These are phyloP conservation scores for Larimichthys crocea DNA, from an alignment of 2,113 vertebrate species.

Conservation along the genomic window DNA sequence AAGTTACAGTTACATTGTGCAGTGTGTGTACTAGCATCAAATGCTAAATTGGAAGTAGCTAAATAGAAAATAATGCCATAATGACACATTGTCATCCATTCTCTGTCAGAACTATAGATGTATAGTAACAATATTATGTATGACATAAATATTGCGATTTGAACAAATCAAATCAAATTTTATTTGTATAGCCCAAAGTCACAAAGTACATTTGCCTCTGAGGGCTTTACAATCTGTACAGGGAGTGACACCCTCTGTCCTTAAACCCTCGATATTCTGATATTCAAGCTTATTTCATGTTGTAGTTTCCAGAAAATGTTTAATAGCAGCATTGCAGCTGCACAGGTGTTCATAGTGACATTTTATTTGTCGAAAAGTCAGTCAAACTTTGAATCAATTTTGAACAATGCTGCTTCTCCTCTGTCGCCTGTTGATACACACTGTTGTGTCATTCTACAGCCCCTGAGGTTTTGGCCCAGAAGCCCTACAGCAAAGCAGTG, in stretches of 20 bases:
- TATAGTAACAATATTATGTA: background rate
- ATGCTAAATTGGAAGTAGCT: too few relatives aligned
- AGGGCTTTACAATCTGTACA: too few relatives aligned
- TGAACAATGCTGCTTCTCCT: background rate
- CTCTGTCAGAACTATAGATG: background rate
- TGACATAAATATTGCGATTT: background rate
- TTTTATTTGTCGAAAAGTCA: background rate
- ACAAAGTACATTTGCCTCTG: too few relatives aligned
- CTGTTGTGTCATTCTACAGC: conserved; percentile 80
- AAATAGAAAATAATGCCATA: background rate
- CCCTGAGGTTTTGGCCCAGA: conserved; percentile 93
- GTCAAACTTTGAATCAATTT: background rate
- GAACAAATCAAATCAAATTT: too few relatives aligned
- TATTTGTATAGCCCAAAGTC: too few relatives aligned
- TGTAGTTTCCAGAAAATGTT: background rate
- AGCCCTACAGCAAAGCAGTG: conserved; percentile 95
- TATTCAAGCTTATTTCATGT: background rate
- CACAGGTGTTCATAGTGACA: background rate
- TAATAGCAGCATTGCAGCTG: background rate
- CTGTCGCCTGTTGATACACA: background rate
- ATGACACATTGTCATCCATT: background rate
- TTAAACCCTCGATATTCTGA: background rate
- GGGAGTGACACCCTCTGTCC: too few relatives aligned
- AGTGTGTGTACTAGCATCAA: background rate
- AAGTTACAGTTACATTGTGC: background rate